These are phyloP conservation scores for Macaria notata DNA, from an alignment of 2,888 invertebrate genomes.

Conservation along the genomic window DNA sequence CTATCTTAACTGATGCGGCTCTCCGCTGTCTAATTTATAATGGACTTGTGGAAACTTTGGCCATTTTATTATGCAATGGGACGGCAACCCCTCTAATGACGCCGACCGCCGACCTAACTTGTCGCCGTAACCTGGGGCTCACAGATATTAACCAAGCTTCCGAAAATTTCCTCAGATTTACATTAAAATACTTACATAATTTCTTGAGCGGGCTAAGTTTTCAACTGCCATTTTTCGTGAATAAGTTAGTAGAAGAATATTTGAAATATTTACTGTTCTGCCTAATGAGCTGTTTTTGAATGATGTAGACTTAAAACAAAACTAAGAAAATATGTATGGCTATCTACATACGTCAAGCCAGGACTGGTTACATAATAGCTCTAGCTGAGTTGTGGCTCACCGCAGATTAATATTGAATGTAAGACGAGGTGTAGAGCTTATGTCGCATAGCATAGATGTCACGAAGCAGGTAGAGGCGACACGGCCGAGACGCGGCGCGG, in stretches of 20 bases:
- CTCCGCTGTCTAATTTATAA: constrained; percentile 82
- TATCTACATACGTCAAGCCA: too few species aligned
- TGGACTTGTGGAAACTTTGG: constrained; percentile 81
- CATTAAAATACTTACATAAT: constrained; percentile 46
- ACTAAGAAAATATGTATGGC: too few species aligned
- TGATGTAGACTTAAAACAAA: too few species aligned
- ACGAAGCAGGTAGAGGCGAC: constrained; percentile 9
- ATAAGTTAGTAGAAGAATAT: too few species aligned
- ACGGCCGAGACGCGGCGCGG: constrained; percentile 4
- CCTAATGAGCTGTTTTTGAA: too few species aligned
- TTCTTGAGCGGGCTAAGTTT: constrained; percentile 24
- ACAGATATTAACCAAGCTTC: constrained; percentile 71
- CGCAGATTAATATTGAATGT: too few species aligned
- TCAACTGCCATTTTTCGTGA: background rate
- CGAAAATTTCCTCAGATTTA: constrained; percentile 60
- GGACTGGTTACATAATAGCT: too few species aligned
- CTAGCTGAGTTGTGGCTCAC: too few species aligned
- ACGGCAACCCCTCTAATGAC: constrained; percentile 80
- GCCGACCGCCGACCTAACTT: constrained; percentile 74
- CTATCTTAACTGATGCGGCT: constrained; percentile 81
- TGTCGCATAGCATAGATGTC: constrained; percentile 4
- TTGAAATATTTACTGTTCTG: too few species aligned
- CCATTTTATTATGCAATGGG: constrained; percentile 83
- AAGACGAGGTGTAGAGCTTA: too few species aligned
- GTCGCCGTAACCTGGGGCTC: constrained; percentile 69